A percentile compares a stretch with the other conserved stretches of the same genome.
Evolutionary conservation across 1,140 invertebrate genomes (phyloP).

Genomic region (Meloidogyne exigua): DNA sequence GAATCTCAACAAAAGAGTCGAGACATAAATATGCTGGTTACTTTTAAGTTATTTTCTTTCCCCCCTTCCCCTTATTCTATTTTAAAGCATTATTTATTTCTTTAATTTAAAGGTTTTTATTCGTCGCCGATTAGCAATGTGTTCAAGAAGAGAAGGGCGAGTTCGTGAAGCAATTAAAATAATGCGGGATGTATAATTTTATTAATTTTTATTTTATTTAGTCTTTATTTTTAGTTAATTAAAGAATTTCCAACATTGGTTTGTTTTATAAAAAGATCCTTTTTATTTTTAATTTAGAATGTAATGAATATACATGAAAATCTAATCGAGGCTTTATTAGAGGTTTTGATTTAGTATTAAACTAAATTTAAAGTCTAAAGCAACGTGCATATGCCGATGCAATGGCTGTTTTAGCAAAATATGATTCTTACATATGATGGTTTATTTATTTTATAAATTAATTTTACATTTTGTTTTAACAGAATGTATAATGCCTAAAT

Average conservation of each 20-base stretch:
- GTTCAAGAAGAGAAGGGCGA: conserved; percentile 85
- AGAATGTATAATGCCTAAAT: conserved; percentile 90
- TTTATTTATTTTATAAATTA: not conserved
- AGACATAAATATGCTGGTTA: conserved; percentile 91
- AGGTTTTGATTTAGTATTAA: not conserved
- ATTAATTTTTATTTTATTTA: conserved; percentile 4
- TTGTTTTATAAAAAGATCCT: conserved; percentile 17
- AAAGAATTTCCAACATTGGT: conserved; percentile 30
- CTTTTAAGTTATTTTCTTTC: too few relatives aligned
- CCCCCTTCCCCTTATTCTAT: not conserved
- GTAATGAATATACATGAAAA: conserved; percentile 95
- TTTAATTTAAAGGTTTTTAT: too few relatives aligned
- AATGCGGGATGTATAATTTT: conserved; percentile 78
- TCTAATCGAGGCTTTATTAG: conserved; percentile 87
- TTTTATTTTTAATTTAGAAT: conserved; percentile 67
- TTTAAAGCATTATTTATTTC: too few relatives aligned
- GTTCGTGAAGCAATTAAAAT: conserved; percentile 93
- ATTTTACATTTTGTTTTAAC: conserved; percentile 7
- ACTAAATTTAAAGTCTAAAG: conserved; percentile 65
- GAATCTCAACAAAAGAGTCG: conserved; percentile 76
- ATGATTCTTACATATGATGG: conserved; percentile 73
- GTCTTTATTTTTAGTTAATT: conserved; percentile 21
- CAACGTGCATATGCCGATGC: conserved; percentile 94
- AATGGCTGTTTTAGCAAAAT: conserved; percentile 90
- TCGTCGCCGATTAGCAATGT: conserved; percentile 80